Percentiles rank a stretch among this genome's conserved stretches.
phyloP scores from a whole-genome alignment of 1,140 invertebrate genomes.

The Macrostomum lignano region DNA sequence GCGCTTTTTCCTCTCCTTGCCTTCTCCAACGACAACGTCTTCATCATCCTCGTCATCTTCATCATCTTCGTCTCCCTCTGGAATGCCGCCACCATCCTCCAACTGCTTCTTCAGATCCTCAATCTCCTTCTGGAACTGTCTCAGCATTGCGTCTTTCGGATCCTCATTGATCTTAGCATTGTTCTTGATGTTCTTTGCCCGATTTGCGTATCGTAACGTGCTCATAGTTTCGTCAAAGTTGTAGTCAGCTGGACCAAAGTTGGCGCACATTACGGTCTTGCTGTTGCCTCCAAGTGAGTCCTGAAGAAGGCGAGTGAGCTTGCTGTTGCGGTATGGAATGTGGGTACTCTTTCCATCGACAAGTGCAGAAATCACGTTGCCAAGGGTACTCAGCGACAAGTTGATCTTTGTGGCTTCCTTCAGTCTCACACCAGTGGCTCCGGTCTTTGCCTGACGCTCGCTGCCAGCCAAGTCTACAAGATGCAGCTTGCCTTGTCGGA shows the following conservation, averaged over 20 bases:
- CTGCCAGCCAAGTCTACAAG: conserved; percentile 71
- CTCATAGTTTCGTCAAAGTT: conserved; percentile 94
- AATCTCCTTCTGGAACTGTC: conserved; percentile 84
- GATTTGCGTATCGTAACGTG: conserved; percentile 73
- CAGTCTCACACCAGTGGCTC: conserved; percentile 56
- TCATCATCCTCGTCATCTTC: no score
- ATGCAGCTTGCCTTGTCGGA: conserved; percentile 78
- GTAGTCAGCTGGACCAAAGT: conserved; percentile 68
- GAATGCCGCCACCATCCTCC: conserved; percentile 31
- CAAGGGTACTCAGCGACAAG: conserved; percentile 62
- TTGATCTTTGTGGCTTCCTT: conserved; percentile 80
- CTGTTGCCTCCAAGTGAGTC: conserved; percentile 70
- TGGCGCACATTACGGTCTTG: conserved; percentile 68
- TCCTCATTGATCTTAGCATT: conserved; percentile 82
- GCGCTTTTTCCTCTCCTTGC: no score
- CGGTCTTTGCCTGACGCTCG: conserved; percentile 74
- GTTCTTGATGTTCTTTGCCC: conserved; percentile 91
- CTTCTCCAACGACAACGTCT: no score
- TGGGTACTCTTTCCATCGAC: conserved; percentile 35
- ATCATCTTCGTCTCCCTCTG: background rate
- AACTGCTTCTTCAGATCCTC: conserved; percentile 59
- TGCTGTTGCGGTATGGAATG: conserved; percentile 29
- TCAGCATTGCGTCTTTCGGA: conserved; percentile 74
- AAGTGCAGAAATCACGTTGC: conserved; percentile 81
- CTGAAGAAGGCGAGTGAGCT: conserved; percentile 26